Evolutionary conservation across 1,140 invertebrate genomes (phyloP).

Genomic region (Eubasilissa regina): DNA sequence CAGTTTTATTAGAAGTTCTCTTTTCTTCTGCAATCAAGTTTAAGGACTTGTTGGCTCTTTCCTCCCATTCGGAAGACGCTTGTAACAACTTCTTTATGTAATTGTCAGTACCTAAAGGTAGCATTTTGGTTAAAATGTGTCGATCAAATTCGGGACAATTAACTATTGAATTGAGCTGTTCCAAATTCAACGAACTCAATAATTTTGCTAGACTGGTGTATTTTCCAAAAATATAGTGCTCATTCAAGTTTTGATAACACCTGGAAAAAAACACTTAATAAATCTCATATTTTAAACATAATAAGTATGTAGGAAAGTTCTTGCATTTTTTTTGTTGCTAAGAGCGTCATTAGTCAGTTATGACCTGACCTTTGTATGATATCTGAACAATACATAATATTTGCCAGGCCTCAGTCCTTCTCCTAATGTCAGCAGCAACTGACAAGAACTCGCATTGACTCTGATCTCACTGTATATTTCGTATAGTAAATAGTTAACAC

Average conservation of each 20-base stretch:
- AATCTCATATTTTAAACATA: too few relatives aligned
- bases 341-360: too few relatives aligned
- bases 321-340: too few relatives aligned
- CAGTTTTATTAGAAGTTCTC: neutral
- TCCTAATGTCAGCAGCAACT: too few relatives aligned
- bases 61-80: conserved; percentile 63
- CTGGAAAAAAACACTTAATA: conserved; percentile 38
- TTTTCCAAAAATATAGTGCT: conserved; percentile 47
- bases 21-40: neutral
- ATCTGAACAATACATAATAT: too few relatives aligned
- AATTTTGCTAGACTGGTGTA: conserved; percentile 46
- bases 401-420: too few relatives aligned
- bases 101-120: conserved; percentile 46
- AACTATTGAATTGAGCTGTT: conserved; percentile 53
- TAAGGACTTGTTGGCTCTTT: conserved; percentile 56
- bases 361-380: too few relatives aligned
- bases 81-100: conserved; percentile 64
- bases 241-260: conserved; percentile 53
- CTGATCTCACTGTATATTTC: too few relatives aligned
- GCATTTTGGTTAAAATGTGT: conserved; percentile 51
- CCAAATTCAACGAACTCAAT: conserved; percentile 38
- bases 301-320: too few relatives aligned
- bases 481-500: too few relatives aligned
- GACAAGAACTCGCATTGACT: too few relatives aligned
- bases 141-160: conserved; percentile 51